A percentile compares a stretch with the other conserved stretches of the same genome.
Evolutionary conservation across 2,888 invertebrate genomes (phyloP).

Genomic region (Listrodromus nycthemerus): DNA sequence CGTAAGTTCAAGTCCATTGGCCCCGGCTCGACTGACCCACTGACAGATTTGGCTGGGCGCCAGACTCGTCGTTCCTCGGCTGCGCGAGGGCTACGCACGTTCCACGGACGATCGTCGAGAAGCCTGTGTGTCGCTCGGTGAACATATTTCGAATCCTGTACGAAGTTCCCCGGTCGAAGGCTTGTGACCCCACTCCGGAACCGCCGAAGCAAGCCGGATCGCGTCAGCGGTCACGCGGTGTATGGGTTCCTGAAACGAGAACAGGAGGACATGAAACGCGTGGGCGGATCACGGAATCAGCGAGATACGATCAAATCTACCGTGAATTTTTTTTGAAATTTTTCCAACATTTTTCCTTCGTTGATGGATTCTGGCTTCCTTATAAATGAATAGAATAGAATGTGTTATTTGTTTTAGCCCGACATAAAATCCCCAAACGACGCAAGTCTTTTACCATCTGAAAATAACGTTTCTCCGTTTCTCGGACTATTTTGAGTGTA

Average conservation of each 20-base stretch:
- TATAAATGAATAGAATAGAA: no score
- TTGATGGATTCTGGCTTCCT: no score
- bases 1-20: constrained; percentile 71
- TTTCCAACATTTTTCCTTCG: no score
- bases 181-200: neutral
- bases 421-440: no score
- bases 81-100: constrained; percentile 58
- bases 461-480: no score
- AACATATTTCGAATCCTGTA: constrained; percentile 27
- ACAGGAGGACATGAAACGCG: constrained; percentile 22
- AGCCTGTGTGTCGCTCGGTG: constrained; percentile 3
- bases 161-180: constrained; percentile 22
- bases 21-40: constrained; percentile 79
- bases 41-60: constrained; percentile 80
- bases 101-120: constrained; percentile 44
- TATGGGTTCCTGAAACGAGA: constrained; percentile 20
- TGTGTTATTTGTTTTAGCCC: no score
- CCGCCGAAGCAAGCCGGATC: constrained; percentile 13
- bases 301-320: neutral
- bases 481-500: no score
- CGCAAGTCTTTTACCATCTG: no score
- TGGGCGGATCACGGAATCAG: constrained; percentile 19
- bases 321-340: neutral
- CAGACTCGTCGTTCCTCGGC: constrained; percentile 49
- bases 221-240: constrained; percentile 7